Base-by-base conservation (phyloP, 2,797 vertebrate species). In the Caiman crocodilus region DNA sequence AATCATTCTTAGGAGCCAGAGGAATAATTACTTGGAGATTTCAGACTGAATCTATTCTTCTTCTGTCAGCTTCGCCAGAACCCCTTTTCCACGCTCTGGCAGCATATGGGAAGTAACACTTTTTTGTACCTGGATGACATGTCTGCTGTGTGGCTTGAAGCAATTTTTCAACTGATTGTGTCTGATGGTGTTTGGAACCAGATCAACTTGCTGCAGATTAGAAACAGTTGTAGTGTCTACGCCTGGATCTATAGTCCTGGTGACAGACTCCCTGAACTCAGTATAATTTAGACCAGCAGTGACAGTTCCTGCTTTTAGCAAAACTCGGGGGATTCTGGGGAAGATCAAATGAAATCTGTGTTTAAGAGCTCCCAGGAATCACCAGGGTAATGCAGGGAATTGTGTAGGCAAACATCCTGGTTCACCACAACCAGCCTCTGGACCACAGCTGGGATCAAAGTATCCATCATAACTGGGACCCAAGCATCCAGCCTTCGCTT, bases 51-150 rank as follows among this genome's bases (percentile, higher is more conserved):
- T 95, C 91, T 96, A 92, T 93, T 95, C 61, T 61, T 88, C 90
- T 91, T 94, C 82, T 95, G 93, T 95, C 94, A 95, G 94, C 75
- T 57, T n/a, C 55, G 13, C n/a, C 7, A n/a, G 56, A 97, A 95
- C 92, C 63, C 90, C 57, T 3, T 92, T 77, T 76, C 90, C 86
- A 75, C 89, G 76, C 91, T 84, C 91, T 94, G 96, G 89, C 91
- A 95, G 86, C 94, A 92, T 94, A 95, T 90, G 95, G 94, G 95
- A 90, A 90, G 87, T 96, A 95, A 93, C 94, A 95, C 91, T 94
- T 82, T 86, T 14, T 93, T 79, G 93, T 97, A 96, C 95, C 95
- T 97, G 96, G 95, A 91, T 95, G 95, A 92, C 96, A 95, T 95
- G 93, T 95, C 94, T 95, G 90, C 89, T 90, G 81, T 92, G 90